Conservation (phyloP, 2,113 vertebrate genomes). For the Nycticryphes semicollaris region DNA sequence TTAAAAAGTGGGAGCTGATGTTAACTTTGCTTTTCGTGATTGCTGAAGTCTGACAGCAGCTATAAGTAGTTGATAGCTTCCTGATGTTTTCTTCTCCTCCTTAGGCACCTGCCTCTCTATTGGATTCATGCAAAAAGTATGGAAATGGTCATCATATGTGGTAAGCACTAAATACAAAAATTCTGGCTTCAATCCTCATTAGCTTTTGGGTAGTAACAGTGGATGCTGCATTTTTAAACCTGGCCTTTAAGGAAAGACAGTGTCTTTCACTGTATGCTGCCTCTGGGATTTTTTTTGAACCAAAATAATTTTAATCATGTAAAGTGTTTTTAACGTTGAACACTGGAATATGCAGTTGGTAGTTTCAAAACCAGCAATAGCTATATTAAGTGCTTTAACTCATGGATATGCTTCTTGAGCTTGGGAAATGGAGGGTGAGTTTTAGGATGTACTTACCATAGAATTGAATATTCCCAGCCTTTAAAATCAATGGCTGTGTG, state of each 20-base stretch:
- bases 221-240: not conserved
- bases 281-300: not conserved
- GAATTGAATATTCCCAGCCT: not conserved
- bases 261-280: not conserved
- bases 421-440: not conserved
- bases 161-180: slow-evolving; percentile 44
- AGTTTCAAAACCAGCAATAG: not conserved
- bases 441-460: not conserved
- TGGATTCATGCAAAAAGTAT: slow-evolving; percentile 25
- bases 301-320: not conserved
- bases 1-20: not conserved
- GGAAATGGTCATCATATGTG: slow-evolving; percentile 61
- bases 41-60: not conserved
- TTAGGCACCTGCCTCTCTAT: slow-evolving; percentile 59
- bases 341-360: not conserved
- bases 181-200: not conserved
- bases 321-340: not conserved
- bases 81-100: not conserved
- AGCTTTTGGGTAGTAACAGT: not conserved
- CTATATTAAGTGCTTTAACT: not conserved
- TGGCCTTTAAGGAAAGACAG: not conserved
- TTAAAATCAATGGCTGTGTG: not conserved
- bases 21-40: not conserved
- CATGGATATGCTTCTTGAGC: not conserved
- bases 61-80: not conserved